These are phyloP conservation scores for Scartelaos histophorus DNA, from an alignment of 2,113 vertebrate species.

Conservation along the genomic window DNA sequence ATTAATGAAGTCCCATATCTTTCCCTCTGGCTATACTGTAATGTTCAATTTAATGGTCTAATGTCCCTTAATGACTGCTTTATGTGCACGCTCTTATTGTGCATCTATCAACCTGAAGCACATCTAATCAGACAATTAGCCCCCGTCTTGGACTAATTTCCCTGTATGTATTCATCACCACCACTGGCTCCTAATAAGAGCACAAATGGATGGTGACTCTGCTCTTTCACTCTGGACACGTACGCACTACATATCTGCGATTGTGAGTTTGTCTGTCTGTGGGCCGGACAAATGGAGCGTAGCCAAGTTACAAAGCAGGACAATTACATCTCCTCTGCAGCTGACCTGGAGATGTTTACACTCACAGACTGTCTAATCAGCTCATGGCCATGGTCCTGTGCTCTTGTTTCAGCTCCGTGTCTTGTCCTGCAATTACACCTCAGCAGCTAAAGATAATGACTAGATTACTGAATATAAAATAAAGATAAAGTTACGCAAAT, in stretches of 20 bases:
- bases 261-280: conserved; percentile 1
- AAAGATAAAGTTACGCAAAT: neutral
- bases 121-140: conserved; percentile 72
- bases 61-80: conserved; percentile 65
- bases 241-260: neutral
- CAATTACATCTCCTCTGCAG: neutral
- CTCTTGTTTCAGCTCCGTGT: neutral
- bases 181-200: conserved; percentile 45
- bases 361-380: neutral
- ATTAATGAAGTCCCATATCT: conserved; percentile 56
- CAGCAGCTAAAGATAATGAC: neutral
- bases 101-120: conserved; percentile 66
- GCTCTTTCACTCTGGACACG: conserved; percentile 2
- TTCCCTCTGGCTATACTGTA: conserved; percentile 54
- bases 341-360: conserved; percentile 12
- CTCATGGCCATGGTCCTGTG: neutral
- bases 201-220: conserved; percentile 46
- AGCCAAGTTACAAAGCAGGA: conserved; percentile 10
- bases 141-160: conserved; percentile 61
- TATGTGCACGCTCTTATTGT: conserved; percentile 61
- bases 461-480: neutral
- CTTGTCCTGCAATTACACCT: neutral
- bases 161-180: conserved; percentile 62
- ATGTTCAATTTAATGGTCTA: conserved; percentile 71
- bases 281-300: neutral